These are phyloP conservation scores for Andricus grossulariae DNA, from an alignment of 1,140 invertebrate species.

Conservation along the genomic window DNA sequence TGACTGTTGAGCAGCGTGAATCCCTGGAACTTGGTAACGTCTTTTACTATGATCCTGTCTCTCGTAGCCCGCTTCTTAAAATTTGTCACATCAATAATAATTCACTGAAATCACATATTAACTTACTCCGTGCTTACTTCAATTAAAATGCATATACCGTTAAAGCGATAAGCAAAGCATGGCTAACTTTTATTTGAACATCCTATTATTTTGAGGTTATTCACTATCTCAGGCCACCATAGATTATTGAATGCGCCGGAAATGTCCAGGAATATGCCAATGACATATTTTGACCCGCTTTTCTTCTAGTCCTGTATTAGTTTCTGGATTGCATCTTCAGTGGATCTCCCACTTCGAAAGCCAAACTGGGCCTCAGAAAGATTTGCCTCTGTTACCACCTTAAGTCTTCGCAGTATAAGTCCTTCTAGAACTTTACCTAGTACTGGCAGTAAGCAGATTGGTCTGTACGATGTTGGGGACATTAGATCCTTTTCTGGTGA, in stretches of 20 bases:
- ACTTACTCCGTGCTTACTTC: too few relatives aligned
- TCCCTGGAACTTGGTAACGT: too few relatives aligned
- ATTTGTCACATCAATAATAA: too few relatives aligned
- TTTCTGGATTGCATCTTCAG: constrained; percentile 45
- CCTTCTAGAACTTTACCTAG: constrained; percentile 58
- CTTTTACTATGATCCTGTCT: too few relatives aligned
- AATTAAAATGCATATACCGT: too few relatives aligned
- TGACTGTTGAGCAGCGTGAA: too few relatives aligned
- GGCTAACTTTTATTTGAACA: background rate
- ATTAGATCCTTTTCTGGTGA: constrained; percentile 34
- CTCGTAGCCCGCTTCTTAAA: too few relatives aligned
- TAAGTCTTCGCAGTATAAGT: constrained; percentile 47
- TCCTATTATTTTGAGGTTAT: background rate
- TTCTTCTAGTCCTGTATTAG: background rate
- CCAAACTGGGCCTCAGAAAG: constrained; percentile 34
- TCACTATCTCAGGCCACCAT: background rate
- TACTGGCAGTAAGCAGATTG: constrained; percentile 55
- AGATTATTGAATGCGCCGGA: background rate
- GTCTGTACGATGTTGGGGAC: constrained; percentile 55
- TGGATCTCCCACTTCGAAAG: constrained; percentile 34
- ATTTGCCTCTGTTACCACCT: background rate
- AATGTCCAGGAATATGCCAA: background rate
- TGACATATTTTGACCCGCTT: background rate
- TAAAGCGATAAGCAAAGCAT: too few relatives aligned
- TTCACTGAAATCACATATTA: too few relatives aligned